These are phyloP conservation scores for Pimephales promelas DNA, from an alignment of 2,113 vertebrate genomes.

Conservation along the genomic window DNA sequence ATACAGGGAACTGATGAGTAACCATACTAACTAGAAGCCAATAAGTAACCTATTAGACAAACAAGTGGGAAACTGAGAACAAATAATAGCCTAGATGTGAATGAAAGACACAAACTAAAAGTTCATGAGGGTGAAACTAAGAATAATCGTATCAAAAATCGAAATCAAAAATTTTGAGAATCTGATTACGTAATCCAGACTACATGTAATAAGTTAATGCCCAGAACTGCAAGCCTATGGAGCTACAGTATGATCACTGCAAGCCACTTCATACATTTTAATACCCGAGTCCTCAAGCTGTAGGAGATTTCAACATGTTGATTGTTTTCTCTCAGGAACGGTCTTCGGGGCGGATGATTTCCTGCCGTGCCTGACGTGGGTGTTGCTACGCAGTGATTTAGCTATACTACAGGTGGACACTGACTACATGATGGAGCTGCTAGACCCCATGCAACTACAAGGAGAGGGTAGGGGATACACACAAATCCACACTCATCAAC, in stretches of 20 bases:
- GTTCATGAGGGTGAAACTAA: no score
- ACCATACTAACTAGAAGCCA: no score
- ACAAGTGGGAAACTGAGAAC: no score
- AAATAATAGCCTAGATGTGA: no score
- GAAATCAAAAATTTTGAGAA: no score
- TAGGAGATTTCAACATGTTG: neutral
- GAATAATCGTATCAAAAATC: no score
- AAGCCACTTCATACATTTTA: neutral
- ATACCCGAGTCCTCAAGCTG: neutral
- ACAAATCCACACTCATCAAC: neutral
- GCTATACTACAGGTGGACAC: slow-evolving; percentile 82
- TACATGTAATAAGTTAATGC: no score
- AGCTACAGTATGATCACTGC: neutral
- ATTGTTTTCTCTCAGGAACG: slow-evolving; percentile 64
- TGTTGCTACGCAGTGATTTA: slow-evolving; percentile 81
- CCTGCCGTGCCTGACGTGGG: slow-evolving; percentile 85
- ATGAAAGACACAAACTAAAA: no score
- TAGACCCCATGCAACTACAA: slow-evolving; percentile 83
- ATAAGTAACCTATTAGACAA: no score
- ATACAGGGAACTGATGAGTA: no score
- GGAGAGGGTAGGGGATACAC: slow-evolving; percentile 79
- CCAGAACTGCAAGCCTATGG: neutral
- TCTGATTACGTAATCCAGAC: no score
- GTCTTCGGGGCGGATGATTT: slow-evolving; percentile 88
- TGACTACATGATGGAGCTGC: slow-evolving; percentile 91